Base-by-base conservation (phyloP, 2,888 invertebrate genomes). In the Callyntrura sp. region DNA sequence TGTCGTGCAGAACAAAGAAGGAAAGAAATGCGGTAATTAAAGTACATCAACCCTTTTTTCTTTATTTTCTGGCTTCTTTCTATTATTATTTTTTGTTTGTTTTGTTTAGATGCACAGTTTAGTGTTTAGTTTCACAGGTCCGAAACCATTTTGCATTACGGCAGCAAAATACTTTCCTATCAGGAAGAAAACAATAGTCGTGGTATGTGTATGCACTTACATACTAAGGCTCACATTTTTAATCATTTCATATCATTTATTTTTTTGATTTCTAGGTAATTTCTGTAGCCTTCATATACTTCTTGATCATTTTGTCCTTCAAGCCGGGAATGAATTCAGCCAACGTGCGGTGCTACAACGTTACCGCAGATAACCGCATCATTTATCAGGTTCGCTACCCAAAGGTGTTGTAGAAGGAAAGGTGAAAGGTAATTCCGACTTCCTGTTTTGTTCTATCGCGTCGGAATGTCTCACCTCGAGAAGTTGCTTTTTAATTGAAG, bases 91-190 rank as follows among this genome's bases (percentile, higher is more conserved):
- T 62, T n/a, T n/a, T n/a, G n/a, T n/a, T n/a, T n/a, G n/a, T n/a
- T n/a, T n/a, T n/a, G n/a, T n/a, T n/a, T 17, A 85, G 85, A 86
- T 86, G 85, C 85, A 86, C 65, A 51, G 51, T n/a, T 65, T 86
- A 25, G 85, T 86, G 0, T 86, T 86, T 43, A 86, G 85, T 35
- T 86, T 86, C n/a, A 86, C 85, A 9, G 85, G 85, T 14, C 85
- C 85, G 0, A 86, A 86, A 12, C 78, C 45, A 8, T 86, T 86
- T n/a, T 60, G 78, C 14, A 78, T 86, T 35, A 86, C 85, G 1
- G 85, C 85, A 0, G 85, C 85, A 14, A 65, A 65, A 12, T 86
- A 65, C 25, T 86, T 86, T 86, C 78, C 85, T 12, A 48, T 86
- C 4, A 14, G 65, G n/a, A 86, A 86, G 78, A 78, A 86, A 48